Percentiles rank a stretch among this genome's conserved stretches.
Evolutionary conservation across 2,888 invertebrate genomes (phyloP).

Genomic region (Pilophorus perplexus): DNA sequence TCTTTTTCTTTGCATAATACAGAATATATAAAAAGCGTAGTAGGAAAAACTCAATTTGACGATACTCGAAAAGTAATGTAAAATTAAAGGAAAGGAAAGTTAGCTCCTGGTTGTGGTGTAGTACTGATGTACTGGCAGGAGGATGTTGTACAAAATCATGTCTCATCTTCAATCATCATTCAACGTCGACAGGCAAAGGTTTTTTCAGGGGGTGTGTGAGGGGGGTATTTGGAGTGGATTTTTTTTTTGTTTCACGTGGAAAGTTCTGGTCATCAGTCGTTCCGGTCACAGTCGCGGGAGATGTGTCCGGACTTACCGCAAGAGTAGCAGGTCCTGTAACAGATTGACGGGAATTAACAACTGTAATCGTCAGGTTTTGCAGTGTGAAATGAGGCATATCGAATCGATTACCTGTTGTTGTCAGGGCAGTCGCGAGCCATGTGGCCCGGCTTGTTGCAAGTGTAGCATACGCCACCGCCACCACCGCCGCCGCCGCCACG

Average conservation of each 20-base stretch:
- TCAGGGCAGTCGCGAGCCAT: conserved; percentile 63
- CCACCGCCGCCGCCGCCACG: conserved; percentile 54
- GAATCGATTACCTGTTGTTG: too few relatives aligned
- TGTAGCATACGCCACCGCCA: conserved; percentile 66
- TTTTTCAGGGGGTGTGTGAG: neutral
- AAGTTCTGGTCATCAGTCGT: conserved; percentile 44
- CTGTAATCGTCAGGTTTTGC: too few relatives aligned
- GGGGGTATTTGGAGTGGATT: neutral
- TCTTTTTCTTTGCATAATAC: conserved; percentile 15
- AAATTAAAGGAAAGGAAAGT: neutral
- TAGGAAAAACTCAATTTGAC: neutral
- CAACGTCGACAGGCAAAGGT: neutral
- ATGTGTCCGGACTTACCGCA: conserved; percentile 90
- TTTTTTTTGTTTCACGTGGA: conserved; percentile 1
- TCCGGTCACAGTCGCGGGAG: conserved; percentile 75
- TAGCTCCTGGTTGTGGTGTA: neutral
- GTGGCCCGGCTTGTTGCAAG: conserved; percentile 71
- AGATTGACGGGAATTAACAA: too few relatives aligned
- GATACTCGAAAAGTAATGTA: neutral
- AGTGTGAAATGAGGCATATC: too few relatives aligned
- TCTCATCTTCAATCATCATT: too few relatives aligned
- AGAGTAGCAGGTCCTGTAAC: conserved; percentile 89
- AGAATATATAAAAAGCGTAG: conserved; percentile 18
- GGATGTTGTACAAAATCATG: too few relatives aligned
- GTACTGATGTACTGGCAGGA: too few relatives aligned